Evolutionary conservation across 2,113 vertebrate genomes (phyloP).

Genomic region (Apaloderma vittatum): DNA sequence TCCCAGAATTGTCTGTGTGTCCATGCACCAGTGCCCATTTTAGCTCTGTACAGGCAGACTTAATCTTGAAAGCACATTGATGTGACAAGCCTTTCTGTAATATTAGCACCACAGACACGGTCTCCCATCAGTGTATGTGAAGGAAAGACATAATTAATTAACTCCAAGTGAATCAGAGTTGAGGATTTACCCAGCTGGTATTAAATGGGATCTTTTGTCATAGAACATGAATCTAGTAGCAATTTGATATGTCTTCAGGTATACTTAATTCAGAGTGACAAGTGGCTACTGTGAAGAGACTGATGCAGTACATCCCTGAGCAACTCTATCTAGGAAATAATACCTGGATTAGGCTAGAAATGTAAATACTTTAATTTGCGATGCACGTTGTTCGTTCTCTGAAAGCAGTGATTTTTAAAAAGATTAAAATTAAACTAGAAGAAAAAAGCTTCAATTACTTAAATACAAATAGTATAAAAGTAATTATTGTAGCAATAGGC

Average conservation of each 20-base stretch:
- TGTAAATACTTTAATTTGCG: neutral
- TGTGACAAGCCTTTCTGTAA: neutral
- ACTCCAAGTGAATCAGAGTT: neutral
- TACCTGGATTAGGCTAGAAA: neutral
- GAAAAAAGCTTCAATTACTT: neutral
- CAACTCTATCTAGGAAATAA: neutral
- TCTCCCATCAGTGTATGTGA: neutral
- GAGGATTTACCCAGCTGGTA: constrained; percentile 8
- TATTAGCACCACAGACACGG: neutral
- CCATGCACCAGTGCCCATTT: neutral
- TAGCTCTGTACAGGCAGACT: neutral
- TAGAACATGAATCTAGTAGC: neutral
- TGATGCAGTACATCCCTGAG: neutral
- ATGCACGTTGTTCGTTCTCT: neutral
- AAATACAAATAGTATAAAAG: neutral
- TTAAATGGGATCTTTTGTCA: neutral
- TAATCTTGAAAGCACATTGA: neutral
- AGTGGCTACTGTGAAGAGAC: neutral
- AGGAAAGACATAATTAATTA: constrained; percentile 39
- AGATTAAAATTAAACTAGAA: neutral
- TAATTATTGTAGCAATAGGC: neutral
- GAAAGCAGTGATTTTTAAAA: neutral
- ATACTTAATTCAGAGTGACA: neutral
- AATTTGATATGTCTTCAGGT: neutral
- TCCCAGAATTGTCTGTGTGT: neutral